Base-by-base conservation (phyloP, 2,888 invertebrate genomes). In the Philhelius pedissequus region DNA sequence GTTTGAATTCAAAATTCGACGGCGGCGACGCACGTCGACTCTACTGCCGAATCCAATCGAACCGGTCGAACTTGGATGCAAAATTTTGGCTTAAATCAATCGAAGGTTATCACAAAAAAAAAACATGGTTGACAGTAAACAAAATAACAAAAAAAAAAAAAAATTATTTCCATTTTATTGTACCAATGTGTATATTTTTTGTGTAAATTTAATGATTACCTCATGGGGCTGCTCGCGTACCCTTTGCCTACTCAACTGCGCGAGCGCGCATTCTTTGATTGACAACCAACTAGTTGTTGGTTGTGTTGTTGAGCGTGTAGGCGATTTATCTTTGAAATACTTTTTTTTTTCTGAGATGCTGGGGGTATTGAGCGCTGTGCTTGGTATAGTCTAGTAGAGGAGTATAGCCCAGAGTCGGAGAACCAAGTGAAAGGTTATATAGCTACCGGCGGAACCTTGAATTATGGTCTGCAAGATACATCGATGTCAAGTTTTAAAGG, bases 401-500 rank as follows among this genome's bases (percentile, higher is more conserved):
- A n/a, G 15, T 40, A 8, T 40, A 15, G 15, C 25, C 25, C 25
- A n/a, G 9, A 30, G 18, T 0, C 18, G 11, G 25, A 78, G 52
- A 56, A n/a, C 15, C 70, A 52, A 83, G 83, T 83, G 83, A 83
- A 83, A 83, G 79, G 83, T 83, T 64, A 48, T 25, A 40, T 64
- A 73, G 79, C 83, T 74, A 78, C 82, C 56, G 66, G 43, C 20
- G 43, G 70, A 83, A 83, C 83, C 83, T 83, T 83, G 83, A 83
- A 83, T 70, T 74, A 43, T 32, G 38, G 32, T 20, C 27, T 74
- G 56, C 70, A 78, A 62, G 71, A 82, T 58, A 78, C 82, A 73
- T 69, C 56, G 62, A 70, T 81, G 76, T 81, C 76, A 79, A 68
- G 79, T 62, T 32, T 64, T 32, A 48, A 60, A 25, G 60, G 74